phyloP scores from a whole-genome alignment of 1,140 invertebrate species.

The Drosophila santomea region DNA sequence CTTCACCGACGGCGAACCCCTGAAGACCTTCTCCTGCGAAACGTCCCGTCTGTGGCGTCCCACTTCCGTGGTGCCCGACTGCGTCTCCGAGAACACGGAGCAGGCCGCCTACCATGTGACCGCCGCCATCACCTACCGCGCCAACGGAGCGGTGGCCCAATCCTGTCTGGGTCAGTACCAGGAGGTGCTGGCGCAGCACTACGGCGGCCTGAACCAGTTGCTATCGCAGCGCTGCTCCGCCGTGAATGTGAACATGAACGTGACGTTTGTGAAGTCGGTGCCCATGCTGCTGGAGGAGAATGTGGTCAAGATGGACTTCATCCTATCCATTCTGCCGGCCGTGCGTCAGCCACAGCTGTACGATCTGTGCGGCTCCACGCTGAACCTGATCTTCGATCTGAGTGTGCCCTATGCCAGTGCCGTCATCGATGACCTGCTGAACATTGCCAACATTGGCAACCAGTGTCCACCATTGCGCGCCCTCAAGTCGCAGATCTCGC shows the following conservation, averaged over 20 bases:
- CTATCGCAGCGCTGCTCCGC: conserved; percentile 96
- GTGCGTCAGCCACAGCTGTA: conserved; percentile 95
- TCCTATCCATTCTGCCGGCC: conserved; percentile 94
- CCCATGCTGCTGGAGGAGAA: conserved; percentile 93
- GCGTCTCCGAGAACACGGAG: conserved; percentile 96
- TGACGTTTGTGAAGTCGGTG: conserved; percentile 93
- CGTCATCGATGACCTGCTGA: conserved; percentile 95
- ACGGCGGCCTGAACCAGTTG: conserved; percentile 91
- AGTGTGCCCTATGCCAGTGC: conserved; percentile 96
- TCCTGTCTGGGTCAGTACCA: conserved; percentile 94
- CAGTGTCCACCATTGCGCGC: conserved; percentile 95
- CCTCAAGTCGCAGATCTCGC: conserved; percentile 92
- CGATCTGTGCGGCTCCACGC: conserved; percentile 96
- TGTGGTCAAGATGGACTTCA: conserved; percentile 94
- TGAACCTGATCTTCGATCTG: conserved; percentile 97
- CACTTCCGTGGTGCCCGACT: conserved; percentile 95
- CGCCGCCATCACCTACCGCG: conserved; percentile 94
- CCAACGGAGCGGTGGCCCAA: conserved; percentile 93
- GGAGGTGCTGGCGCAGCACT: conserved; percentile 92
- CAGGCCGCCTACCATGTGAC: conserved; percentile 97
- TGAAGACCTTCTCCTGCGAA: conserved; percentile 94
- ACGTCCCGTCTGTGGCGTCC: conserved; percentile 92
- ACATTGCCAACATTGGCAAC: conserved; percentile 94
- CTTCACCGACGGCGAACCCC: conserved; percentile 95
- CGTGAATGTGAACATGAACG: conserved; percentile 97